Percentiles rank a stretch among this genome's conserved stretches.
phyloP scores from a whole-genome alignment of 2,113 vertebrate genomes.

The Mellivora capensis region DNA sequence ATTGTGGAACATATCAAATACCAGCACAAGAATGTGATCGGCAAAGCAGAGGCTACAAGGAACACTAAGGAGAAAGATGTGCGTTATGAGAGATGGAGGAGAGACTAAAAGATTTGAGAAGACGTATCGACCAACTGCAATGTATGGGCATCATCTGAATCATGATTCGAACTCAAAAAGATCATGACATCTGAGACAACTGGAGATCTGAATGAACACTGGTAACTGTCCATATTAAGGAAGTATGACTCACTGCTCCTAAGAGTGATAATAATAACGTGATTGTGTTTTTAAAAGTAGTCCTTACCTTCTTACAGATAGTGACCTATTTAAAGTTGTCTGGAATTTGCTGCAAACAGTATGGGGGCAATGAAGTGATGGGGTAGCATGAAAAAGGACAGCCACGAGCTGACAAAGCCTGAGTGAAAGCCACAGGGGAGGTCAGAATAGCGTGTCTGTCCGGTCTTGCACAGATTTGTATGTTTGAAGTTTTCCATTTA shows the following conservation, averaged over 20 bases:
- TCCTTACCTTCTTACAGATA: background rate
- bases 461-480: background rate
- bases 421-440: background rate
- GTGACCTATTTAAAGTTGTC: background rate
- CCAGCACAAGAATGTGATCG: background rate
- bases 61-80: background rate
- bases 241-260: background rate
- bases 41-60: background rate
- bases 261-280: background rate
- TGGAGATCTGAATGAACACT: background rate
- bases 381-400: background rate
- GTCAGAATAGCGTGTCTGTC: background rate
- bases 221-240: background rate
- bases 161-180: background rate
- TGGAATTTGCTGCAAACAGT: background rate
- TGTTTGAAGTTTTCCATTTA: background rate
- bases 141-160: background rate
- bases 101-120: background rate
- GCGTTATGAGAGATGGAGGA: background rate
- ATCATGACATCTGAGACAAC: background rate
- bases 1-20: background rate
- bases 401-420: background rate
- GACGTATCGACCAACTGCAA: background rate
- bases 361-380: background rate
- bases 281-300: background rate